Evolutionary conservation across 2,797 vertebrate species (phyloP), one percentile per base, ranked within the genome.

Genomic region (Delichon dasypus): DNA sequence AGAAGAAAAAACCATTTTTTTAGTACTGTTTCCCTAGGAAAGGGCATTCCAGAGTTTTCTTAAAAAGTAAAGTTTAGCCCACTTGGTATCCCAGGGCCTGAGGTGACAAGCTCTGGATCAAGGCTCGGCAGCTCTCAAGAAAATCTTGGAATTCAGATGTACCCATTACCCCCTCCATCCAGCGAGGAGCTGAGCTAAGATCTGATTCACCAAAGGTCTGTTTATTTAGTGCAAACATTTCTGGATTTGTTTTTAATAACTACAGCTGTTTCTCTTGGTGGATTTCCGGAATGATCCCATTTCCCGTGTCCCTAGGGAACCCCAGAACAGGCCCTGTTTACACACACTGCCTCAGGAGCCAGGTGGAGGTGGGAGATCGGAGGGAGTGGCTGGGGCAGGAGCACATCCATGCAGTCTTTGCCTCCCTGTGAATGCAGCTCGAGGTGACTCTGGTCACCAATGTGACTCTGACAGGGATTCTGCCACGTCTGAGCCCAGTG

Each of bases 231-330:
- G 30, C 74, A 92, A 84, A 54, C 45, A 44, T 66, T 44, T 77
- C 82, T 83, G 87, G 36, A 29, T 88, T 93, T 83, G 82, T 40
- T 89, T 94, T 42, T 36, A 50, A 18, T 47, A 76, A 71, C 51
- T 57, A 12, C 23, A 79, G 54, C 44, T 73, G 79, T 51, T 93
- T 78, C 70, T 73, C 38, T 4, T 30, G n/a, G 50, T 50, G 47
- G 38, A 65, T 85, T 79, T 87, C 75, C 13, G 32, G 60, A 57
- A 51, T 0, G 0, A 47, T 62, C 42, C 47, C 0, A 0, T 47
- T 76, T 54, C 72, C 74, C 2, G 0, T 16, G 55, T 68, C 54
- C 68, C 44, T 17, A 11, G 34, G 42, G 68, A 83, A 10, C 4
- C 20, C 12, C 11, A 0, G 12, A 64, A n/a, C 16, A 61, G 53